Percentiles rank a stretch among this genome's conserved stretches.
phyloP scores from a whole-genome alignment of 2,888 invertebrate species.

The Caenorhabditis sp. region DNA sequence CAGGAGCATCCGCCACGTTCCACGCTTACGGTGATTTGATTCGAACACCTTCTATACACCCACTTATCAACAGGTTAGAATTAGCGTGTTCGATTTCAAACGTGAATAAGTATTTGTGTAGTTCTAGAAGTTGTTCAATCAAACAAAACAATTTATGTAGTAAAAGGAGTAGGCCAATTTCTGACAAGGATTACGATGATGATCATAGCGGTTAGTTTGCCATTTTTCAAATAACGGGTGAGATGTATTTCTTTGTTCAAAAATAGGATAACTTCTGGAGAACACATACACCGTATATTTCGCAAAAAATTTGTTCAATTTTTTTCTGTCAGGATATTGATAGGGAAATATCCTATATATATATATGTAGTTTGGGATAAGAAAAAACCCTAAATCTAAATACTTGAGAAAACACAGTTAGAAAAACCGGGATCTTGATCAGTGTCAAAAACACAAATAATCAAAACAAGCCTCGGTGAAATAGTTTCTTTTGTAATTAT shows the following conservation, averaged over 20 bases:
- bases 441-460: too few relatives aligned
- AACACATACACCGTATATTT: too few relatives aligned
- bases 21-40: constrained; percentile 63
- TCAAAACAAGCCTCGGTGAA: too few relatives aligned
- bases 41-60: constrained; percentile 61
- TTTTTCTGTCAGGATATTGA: too few relatives aligned
- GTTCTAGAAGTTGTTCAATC: constrained; percentile 42
- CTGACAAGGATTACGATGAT: constrained; percentile 40
- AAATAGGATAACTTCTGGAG: neutral
- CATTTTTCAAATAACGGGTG: neutral
- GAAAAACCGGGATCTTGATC: too few relatives aligned
- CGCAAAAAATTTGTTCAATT: too few relatives aligned
- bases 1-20: constrained; percentile 58
- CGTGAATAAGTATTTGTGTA: neutral
- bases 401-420: too few relatives aligned
- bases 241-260: neutral
- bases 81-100: neutral
- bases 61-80: constrained; percentile 43
- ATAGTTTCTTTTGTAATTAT: too few relatives aligned
- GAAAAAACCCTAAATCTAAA: too few relatives aligned
- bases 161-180: constrained; percentile 37
- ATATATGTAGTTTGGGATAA: too few relatives aligned
- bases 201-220: constrained; percentile 32
- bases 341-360: too few relatives aligned
- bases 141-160: constrained; percentile 44